phyloP scores from a whole-genome alignment of 2,888 invertebrate genomes.

The Melitaea athalia region DNA sequence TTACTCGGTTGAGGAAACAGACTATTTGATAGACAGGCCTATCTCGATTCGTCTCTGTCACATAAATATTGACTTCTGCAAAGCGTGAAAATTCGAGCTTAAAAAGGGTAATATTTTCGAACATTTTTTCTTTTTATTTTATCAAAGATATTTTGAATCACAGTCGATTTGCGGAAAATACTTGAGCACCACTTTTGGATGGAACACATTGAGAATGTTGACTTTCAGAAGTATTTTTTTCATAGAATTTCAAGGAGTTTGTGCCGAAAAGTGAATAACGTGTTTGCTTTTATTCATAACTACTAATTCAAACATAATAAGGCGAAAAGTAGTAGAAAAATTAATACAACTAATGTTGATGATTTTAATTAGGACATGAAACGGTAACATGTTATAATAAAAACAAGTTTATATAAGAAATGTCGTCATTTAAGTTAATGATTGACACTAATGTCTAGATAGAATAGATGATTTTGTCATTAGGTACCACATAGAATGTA shows the following conservation, averaged over 20 bases:
- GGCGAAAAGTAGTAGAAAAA: too few relatives aligned
- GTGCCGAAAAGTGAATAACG: background rate
- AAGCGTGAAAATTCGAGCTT: conserved; percentile 1
- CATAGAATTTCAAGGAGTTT: background rate
- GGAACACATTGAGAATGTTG: background rate
- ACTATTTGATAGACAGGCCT: conserved; percentile 37
- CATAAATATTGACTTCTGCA: conserved; percentile 9
- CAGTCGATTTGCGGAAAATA: background rate
- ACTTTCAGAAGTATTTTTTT: background rate
- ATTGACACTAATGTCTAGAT: too few relatives aligned
- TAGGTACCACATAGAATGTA: too few relatives aligned
- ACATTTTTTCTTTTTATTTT: background rate
- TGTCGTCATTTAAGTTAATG: too few relatives aligned
- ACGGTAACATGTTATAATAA: too few relatives aligned
- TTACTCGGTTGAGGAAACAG: conserved; percentile 39
- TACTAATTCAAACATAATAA: too few relatives aligned
- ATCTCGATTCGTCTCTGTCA: conserved; percentile 35
- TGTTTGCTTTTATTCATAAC: background rate
- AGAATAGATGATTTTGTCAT: too few relatives aligned
- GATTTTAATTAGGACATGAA: too few relatives aligned
- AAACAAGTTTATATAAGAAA: too few relatives aligned
- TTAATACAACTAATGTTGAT: too few relatives aligned
- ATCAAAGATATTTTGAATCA: background rate
- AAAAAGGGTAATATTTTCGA: background rate
- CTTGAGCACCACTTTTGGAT: background rate